phyloP scores from a whole-genome alignment of 1,140 invertebrate species.

The Drosophila albomicans region DNA sequence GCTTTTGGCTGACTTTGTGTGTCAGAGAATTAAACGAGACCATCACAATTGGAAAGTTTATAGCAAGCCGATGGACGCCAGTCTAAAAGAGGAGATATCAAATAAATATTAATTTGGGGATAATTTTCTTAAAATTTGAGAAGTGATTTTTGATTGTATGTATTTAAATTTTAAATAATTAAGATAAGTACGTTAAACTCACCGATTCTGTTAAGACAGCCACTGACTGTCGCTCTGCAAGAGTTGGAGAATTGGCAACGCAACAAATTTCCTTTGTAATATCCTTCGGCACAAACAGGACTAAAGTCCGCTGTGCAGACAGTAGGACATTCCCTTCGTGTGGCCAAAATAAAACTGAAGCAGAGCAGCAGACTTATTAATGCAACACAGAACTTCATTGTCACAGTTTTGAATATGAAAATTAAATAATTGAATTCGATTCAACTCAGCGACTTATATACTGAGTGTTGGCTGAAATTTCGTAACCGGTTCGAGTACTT shows the following conservation, averaged over 20 bases:
- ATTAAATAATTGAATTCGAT: neutral
- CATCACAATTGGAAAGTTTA: neutral
- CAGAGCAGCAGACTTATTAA: neutral
- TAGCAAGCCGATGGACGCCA: neutral
- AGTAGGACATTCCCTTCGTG: constrained; percentile 6
- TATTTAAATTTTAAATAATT: no score
- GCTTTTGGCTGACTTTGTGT: neutral
- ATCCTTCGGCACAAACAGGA: constrained; percentile 38
- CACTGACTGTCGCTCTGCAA: constrained; percentile 19
- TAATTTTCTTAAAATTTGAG: no score
- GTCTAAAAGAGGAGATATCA: neutral
- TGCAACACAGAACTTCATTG: constrained; percentile 4
- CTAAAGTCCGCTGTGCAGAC: constrained; percentile 11
- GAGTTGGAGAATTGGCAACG: constrained; percentile 33
- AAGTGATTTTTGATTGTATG: no score
- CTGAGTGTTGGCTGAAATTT: neutral
- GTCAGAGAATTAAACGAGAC: neutral
- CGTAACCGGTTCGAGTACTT: neutral
- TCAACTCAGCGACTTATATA: neutral
- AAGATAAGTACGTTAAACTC: neutral
- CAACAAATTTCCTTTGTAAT: neutral
- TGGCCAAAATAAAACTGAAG: neutral
- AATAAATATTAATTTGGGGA: neutral
- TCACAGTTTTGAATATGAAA: neutral
- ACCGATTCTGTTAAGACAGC: constrained; percentile 32